phyloP scores from a whole-genome alignment of 2,888 invertebrate species.

The Gymnosoma rotundatum region DNA sequence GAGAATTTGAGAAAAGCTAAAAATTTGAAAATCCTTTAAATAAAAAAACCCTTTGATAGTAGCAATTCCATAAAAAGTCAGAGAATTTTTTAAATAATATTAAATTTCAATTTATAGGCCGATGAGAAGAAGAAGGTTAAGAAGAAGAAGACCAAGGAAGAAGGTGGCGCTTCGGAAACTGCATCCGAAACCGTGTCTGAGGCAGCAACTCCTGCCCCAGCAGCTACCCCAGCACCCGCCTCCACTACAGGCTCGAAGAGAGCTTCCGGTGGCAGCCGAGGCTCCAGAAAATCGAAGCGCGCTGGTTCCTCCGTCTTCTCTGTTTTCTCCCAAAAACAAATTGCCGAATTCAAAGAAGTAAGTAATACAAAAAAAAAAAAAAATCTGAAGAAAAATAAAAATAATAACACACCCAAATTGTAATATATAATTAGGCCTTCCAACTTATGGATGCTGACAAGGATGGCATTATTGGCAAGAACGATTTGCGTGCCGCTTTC shows the following conservation, averaged over 20 bases:
- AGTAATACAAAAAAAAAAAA: conserved; percentile 73
- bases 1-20: no score
- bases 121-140: conserved; percentile 97
- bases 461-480: conserved; percentile 94
- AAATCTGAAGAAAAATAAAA: not conserved
- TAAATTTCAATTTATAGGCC: conserved; percentile 84
- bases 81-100: not conserved
- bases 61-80: not conserved
- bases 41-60: conserved; percentile 5
- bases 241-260: conserved; percentile 90
- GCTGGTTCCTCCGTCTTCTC: conserved; percentile 97
- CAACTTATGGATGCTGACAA: conserved; percentile 98
- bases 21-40: not conserved
- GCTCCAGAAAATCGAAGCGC: conserved; percentile 88
- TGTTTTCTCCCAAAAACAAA: conserved; percentile 98
- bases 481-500: conserved; percentile 94
- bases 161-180: conserved; percentile 84
- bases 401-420: not conserved
- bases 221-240: conserved; percentile 87
- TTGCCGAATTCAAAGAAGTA: conserved; percentile 97
- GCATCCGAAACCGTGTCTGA: conserved; percentile 85
- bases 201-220: conserved; percentile 87
- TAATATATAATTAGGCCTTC: conserved; percentile 87
- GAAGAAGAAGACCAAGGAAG: conserved; percentile 92
- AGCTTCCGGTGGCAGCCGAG: conserved; percentile 88